A percentile compares a stretch with the other conserved stretches of the same genome.
Conservation (phyloP, 1,140 invertebrate genomes). For the Ostrea edulis region DNA sequence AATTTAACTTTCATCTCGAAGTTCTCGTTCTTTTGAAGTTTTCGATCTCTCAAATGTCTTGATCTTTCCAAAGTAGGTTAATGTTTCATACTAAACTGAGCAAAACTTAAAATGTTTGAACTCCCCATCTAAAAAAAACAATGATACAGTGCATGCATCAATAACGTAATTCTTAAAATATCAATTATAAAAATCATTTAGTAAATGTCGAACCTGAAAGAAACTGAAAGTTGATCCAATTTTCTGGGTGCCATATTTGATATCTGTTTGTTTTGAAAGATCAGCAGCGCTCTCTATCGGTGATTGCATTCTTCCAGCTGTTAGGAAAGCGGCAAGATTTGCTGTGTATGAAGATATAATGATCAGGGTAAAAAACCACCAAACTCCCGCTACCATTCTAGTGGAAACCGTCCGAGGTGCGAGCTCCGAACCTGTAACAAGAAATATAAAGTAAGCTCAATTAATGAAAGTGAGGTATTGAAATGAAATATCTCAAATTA, state of each 20-base stretch:
- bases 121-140: too few species aligned
- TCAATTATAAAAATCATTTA: too few species aligned
- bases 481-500: too few species aligned
- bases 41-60: too few species aligned
- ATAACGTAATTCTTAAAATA: too few species aligned
- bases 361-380: conserved; percentile 99
- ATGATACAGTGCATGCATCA: too few species aligned
- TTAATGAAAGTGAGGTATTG: too few species aligned
- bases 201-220: conserved; percentile 82
- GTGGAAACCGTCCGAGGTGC: conserved; percentile 88
- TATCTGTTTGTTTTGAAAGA: conserved; percentile 95
- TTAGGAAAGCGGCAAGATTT: conserved; percentile 96
- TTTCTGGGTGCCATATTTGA: conserved; percentile 93
- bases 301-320: conserved; percentile 96
- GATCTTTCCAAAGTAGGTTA: too few species aligned
- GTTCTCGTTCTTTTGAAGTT: too few species aligned
- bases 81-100: too few species aligned
- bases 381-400: conserved; percentile 96
- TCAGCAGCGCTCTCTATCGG: conserved; percentile 97
- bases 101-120: too few species aligned
- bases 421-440: conserved; percentile 72
- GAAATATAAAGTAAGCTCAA: not conserved
- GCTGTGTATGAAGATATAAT: conserved; percentile 99
- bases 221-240: conserved; percentile 95
- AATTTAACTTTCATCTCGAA: too few species aligned